A percentile compares a stretch with the other conserved stretches of the same genome.
These are phyloP conservation scores for Rhodinocichla rosea DNA, from an alignment of 2,113 vertebrate species.

Conservation along the genomic window DNA sequence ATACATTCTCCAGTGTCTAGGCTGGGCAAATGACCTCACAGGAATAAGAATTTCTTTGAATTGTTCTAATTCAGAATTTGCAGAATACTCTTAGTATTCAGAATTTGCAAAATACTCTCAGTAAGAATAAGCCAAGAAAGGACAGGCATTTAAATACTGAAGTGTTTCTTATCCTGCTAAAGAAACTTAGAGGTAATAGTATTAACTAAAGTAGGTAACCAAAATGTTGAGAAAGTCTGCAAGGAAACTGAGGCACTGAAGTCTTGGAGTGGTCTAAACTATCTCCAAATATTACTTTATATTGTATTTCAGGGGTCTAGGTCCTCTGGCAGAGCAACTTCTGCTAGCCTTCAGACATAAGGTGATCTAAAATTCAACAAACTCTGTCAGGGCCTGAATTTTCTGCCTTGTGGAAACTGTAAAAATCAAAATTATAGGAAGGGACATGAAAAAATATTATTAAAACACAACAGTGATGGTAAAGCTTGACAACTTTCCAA, in stretches of 20 bases:
- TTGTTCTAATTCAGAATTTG: not conserved
- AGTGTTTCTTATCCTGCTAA: not conserved
- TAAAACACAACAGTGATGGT: not conserved
- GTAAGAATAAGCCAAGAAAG: not conserved
- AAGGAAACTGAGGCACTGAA: not conserved
- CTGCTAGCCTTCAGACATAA: not conserved
- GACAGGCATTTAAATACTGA: not conserved
- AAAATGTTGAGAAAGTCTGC: not conserved
- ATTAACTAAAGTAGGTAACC: not conserved
- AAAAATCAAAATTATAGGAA: constrained; percentile 20
- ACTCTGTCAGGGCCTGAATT: not conserved
- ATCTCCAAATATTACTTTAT: not conserved
- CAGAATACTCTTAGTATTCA: not conserved
- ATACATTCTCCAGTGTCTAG: not conserved
- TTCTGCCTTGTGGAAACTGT: not conserved
- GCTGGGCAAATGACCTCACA: not conserved
- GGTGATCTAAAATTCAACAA: not conserved
- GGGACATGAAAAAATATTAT: not conserved
- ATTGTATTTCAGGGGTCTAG: not conserved
- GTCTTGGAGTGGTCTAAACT: not conserved
- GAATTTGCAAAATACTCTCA: not conserved
- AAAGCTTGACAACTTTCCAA: not conserved
- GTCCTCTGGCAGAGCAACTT: not conserved
- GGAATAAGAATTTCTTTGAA: not conserved
- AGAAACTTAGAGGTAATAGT: not conserved